Percentiles rank a stretch among this genome's conserved stretches.
Conservation (phyloP, 37 sponge, comb jelly and placozoan genomes). For the Haliclona indistincta region DNA sequence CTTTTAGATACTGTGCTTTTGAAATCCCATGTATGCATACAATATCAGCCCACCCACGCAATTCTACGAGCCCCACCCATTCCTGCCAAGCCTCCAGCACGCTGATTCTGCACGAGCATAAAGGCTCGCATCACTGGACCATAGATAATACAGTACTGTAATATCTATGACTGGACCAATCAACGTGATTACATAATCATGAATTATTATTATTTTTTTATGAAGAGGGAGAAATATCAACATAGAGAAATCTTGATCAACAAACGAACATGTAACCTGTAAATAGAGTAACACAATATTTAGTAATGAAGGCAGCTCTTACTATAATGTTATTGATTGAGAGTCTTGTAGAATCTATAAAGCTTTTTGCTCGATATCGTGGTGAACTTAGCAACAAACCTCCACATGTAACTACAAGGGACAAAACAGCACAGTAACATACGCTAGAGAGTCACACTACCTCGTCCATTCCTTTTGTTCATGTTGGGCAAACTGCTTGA, state of each 20-base stretch:
- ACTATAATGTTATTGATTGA: not conserved
- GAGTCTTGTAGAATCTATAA: slow-evolving; percentile 47
- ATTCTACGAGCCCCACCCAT: too few relatives aligned
- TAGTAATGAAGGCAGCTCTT: not conserved
- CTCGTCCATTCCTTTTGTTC: slow-evolving; percentile 63
- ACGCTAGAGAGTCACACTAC: slow-evolving; percentile 9
- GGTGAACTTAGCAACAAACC: slow-evolving; percentile 94
- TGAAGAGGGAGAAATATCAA: not conserved
- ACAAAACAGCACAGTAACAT: not conserved
- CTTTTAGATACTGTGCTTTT: too few relatives aligned
- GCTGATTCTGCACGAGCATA: too few relatives aligned
- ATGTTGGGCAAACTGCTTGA: slow-evolving; percentile 31
- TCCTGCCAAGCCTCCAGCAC: too few relatives aligned
- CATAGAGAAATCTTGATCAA: not conserved
- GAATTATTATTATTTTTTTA: not conserved
- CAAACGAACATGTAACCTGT: not conserved
- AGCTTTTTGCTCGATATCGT: slow-evolving; percentile 61
- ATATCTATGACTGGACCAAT: too few relatives aligned
- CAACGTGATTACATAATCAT: too few relatives aligned
- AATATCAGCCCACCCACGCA: too few relatives aligned
- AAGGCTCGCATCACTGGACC: too few relatives aligned
- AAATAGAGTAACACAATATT: not conserved
- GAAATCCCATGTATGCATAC: too few relatives aligned
- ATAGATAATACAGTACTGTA: too few relatives aligned
- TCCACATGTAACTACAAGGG: slow-evolving; percentile 84